These are phyloP conservation scores for Rhinolophus sinicus DNA, from an alignment of 2,113 vertebrate genomes.

Conservation along the genomic window DNA sequence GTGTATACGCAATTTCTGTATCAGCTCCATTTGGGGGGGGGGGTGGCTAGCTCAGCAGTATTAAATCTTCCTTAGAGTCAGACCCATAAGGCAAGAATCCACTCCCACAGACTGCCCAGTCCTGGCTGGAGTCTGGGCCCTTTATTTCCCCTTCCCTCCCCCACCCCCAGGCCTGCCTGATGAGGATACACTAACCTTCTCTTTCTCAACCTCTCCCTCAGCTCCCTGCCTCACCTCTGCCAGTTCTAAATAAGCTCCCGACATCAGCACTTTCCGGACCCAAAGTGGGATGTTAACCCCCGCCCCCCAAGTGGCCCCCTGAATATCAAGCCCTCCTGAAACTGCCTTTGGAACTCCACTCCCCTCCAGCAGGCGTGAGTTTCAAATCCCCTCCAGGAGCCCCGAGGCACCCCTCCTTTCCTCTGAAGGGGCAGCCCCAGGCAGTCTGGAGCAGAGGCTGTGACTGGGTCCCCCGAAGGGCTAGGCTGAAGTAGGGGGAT, in stretches of 20 bases:
- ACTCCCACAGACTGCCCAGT: neutral
- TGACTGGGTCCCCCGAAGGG: neutral
- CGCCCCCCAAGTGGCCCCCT: neutral
- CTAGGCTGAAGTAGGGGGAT: neutral
- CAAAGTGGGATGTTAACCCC: neutral
- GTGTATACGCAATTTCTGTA: slow-evolving; percentile 39
- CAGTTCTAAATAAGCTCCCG: neutral
- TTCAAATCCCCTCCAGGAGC: neutral
- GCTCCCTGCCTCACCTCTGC: neutral
- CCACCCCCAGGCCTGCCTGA: neutral
- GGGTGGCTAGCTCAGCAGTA: neutral
- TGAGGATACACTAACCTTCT: neutral
- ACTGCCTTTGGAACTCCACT: neutral
- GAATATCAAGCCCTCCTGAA: neutral
- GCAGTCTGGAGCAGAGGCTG: neutral
- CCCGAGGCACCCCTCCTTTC: neutral
- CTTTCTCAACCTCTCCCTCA: neutral
- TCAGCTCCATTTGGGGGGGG: neutral
- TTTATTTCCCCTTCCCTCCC: neutral
- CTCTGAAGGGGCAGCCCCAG: neutral
- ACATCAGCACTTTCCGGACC: slow-evolving; percentile 4
- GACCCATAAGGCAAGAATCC: neutral
- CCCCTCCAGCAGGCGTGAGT: neutral
- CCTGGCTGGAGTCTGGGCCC: neutral
- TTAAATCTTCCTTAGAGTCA: slow-evolving; percentile 13